Base-by-base conservation (phyloP, 2,113 vertebrate species). In the Mus pahari region DNA sequence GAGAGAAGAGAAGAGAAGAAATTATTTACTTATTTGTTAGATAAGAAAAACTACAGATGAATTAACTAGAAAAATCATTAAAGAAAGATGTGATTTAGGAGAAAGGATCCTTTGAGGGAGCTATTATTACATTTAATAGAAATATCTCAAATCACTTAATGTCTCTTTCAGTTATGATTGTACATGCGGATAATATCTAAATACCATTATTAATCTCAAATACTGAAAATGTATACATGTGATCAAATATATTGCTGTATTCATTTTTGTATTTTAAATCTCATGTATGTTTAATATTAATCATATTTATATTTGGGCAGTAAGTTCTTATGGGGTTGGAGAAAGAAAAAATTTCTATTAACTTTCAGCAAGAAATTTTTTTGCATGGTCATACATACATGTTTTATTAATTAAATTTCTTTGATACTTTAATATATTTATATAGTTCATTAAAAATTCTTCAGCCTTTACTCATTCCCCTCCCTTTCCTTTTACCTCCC, bases 131-230 rank as follows among this genome's bases (percentile, higher is more conserved):
- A 81, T 90, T 82, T 73, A 13, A 73, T 31, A 92, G 36, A 92
- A 92, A 78, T 68, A 70, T 0, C 8, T 96, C 83, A 17, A 79
- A 60, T 94, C 55, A 92, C 33, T 5, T 53, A 82, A 42, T 82
- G 9, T 5, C 4, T 39, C 94, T 93, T 92, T 82, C 50, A 90
- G 19, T 71, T 88, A 48, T 77, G 55, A 82, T 17, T 81, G 81
- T 86, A 7, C 26, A 60, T 48, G 39, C 26, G 78, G 6, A 42
- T 74, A 92, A 2, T 66, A 9, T 58, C 42, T 86, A 77, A 94
- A 66, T n/a, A 84, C 22, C 22, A 91, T 96, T 55, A 78, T 78
- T 94, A 84, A 81, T 68, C 6, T 91, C 91, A 53, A 95, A 89
- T 2, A 64, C n/a, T 89, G 20, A 71, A 88, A 58, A 75, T 82